phyloP scores from a whole-genome alignment of 2,113 vertebrate species.

The Diadophis punctatus region DNA sequence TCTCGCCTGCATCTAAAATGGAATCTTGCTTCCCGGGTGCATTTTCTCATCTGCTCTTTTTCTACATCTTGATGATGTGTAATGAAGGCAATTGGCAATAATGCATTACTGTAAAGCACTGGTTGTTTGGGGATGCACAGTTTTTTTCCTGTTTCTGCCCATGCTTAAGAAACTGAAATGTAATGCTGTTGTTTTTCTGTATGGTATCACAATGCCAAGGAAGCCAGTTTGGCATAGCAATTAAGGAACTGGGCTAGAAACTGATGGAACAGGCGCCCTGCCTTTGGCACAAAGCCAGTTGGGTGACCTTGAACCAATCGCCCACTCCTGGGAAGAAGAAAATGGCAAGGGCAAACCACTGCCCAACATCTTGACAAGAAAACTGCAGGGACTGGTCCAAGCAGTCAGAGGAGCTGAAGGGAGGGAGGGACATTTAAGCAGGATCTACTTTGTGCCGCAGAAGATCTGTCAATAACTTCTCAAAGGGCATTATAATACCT shows the following conservation, averaged over 20 bases:
- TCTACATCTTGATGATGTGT: slow-evolving; percentile 26
- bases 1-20: slow-evolving; percentile 55
- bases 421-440: neutral
- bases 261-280: neutral
- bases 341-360: neutral
- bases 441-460: neutral
- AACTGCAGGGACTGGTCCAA: neutral
- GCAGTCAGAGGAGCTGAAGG: neutral
- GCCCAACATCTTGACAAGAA: neutral
- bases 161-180: neutral
- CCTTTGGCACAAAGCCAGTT: neutral
- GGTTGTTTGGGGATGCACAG: neutral
- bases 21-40: slow-evolving; percentile 24
- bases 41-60: slow-evolving; percentile 34
- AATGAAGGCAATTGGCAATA: slow-evolving; percentile 28
- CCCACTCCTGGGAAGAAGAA: neutral
- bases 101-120: neutral
- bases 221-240: neutral
- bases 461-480: neutral
- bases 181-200: neutral
- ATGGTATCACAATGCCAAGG: neutral
- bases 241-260: neutral
- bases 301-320: neutral
- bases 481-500: neutral
- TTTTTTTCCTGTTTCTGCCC: neutral